Evolutionary conservation across 2,797 vertebrate species (phyloP).

Genomic region (Crossoptilon crossoptilon): DNA sequence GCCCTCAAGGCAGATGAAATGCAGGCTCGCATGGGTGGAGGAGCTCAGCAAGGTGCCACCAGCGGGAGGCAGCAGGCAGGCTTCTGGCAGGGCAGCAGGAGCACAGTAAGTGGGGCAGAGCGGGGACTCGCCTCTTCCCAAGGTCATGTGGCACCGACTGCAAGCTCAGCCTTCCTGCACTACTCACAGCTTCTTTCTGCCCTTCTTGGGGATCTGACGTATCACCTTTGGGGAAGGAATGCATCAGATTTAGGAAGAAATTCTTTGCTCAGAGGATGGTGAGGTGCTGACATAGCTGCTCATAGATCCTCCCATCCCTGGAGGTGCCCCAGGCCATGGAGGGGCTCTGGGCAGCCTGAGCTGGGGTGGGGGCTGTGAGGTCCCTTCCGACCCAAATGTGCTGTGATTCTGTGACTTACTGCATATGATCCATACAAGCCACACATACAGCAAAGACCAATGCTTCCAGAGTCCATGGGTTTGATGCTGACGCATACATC

Average conservation of each 20-base stretch:
- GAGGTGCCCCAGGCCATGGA: too few relatives aligned
- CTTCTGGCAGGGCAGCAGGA: constrained; percentile 33
- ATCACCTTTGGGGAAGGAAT: not conserved
- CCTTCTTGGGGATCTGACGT: not conserved
- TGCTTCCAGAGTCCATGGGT: not conserved
- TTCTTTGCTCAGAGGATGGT: not conserved
- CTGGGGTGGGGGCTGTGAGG: not conserved
- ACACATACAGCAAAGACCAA: not conserved
- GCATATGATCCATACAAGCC: not conserved
- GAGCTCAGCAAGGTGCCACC: constrained; percentile 34
- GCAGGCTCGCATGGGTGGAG: constrained; percentile 5
- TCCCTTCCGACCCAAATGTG: too few relatives aligned
- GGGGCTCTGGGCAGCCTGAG: too few relatives aligned
- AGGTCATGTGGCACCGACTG: not conserved
- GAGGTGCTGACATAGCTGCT: too few relatives aligned
- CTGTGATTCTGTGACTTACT: too few relatives aligned
- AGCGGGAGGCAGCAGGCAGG: not conserved
- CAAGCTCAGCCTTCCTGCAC: not conserved
- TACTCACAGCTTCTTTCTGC: not conserved
- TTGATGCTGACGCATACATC: not conserved
- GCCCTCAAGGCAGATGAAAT: constrained; percentile 56
- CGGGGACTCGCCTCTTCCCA: not conserved
- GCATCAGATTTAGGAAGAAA: not conserved
- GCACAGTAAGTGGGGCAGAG: constrained; percentile 35
- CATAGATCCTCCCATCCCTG: too few relatives aligned